Evolutionary conservation across 2,888 invertebrate species (phyloP), one percentile per base, ranked within the genome.

Genomic region (Dasysyrphus tricinctus): DNA sequence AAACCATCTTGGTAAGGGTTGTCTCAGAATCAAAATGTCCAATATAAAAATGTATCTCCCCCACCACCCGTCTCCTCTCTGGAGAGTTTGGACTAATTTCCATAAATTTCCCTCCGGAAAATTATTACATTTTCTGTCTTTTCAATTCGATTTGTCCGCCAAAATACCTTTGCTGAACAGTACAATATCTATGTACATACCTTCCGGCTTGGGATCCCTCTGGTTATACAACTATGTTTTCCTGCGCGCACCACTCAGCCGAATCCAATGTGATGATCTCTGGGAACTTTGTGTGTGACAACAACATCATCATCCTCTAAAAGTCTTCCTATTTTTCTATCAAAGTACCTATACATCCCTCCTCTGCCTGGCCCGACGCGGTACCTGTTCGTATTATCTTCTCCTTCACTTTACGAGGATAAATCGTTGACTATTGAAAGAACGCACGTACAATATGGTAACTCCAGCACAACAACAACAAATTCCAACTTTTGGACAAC

Each of bases 121-220:
- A 86, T 86, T 82, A 86, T 86, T 82, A 75, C 82, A 72, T 82
- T 86, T 74, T 86, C 67, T 82, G 86, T 82, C 86, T 82, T 79
- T 86, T 82, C 86, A 82, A 82, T 86, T 86, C 86, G 86, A 86
- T 82, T 86, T 82, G 86, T 86, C 78, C 54, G 82, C 86, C 78
- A 67, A 79, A 86, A 86, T 82, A 82, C 78, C n/a, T n/a, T 77
- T 44, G 24, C 24, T 24, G 12, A 63, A 19, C 44, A 24, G 32
- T 49, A 37, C 37, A 34, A 16, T 19, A 32, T 65, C 29, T 32
- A 42, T 42, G 7, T 70, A 51, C 16, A 5, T 54, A 56, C 72
- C 72, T 59, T 72, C 57, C 57, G 72, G 72, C 72, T 69, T 39
- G 6, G 6, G 11, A 39, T n/a, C 16, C 65, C 75, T 37, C 24